Evolutionary conservation across 2,888 invertebrate genomes (phyloP).

Genomic region (Acanthacorydalis orientalis): DNA sequence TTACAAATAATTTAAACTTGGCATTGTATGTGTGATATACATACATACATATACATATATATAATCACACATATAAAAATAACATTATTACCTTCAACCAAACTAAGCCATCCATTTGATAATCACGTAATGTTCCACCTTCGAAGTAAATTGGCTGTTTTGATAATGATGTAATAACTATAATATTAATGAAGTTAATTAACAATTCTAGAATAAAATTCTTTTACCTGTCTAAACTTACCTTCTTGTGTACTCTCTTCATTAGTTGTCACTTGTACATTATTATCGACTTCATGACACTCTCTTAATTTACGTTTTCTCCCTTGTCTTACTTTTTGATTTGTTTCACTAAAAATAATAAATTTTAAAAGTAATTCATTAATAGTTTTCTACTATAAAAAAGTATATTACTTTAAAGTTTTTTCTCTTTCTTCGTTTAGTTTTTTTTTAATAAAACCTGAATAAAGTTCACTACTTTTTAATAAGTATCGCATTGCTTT

Average conservation of each 20-base stretch:
- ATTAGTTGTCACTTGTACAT: background rate
- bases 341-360: background rate
- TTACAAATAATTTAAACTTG: too few relatives aligned
- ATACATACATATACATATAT: too few relatives aligned
- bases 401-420: background rate
- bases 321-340: background rate
- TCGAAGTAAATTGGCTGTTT: slow-evolving; percentile 15
- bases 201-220: background rate
- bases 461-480: slow-evolving; percentile 12
- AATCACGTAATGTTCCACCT: slow-evolving; percentile 35
- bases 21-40: too few relatives aligned
- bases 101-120: slow-evolving; percentile 46
- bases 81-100: slow-evolving; percentile 39
- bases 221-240: background rate
- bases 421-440: background rate
- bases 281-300: background rate
- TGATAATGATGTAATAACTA: background rate
- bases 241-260: background rate
- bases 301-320: background rate
- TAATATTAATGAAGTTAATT: background rate
- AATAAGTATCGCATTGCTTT: slow-evolving; percentile 14
- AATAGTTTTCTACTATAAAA: background rate
- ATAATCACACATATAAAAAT: background rate
- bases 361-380: background rate
- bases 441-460: slow-evolving; percentile 13